phyloP scores from a whole-genome alignment of 2,797 vertebrate genomes.

The Ispidina lecontei region DNA sequence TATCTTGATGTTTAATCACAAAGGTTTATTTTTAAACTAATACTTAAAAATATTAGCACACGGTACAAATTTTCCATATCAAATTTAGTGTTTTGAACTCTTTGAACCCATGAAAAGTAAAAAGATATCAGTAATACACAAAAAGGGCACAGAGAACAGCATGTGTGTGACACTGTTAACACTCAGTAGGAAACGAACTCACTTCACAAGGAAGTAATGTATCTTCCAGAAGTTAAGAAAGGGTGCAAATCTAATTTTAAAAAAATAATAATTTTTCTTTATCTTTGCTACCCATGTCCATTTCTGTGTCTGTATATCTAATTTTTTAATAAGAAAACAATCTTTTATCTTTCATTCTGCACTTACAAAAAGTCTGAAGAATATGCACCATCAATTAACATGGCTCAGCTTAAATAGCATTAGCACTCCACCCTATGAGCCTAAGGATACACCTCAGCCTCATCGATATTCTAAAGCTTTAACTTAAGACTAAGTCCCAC shows the following conservation, averaged over 20 bases:
- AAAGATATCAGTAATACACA: not conserved
- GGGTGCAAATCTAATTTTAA: too few relatives aligned
- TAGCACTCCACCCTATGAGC: not conserved
- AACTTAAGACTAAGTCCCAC: not conserved
- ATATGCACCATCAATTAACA: not conserved
- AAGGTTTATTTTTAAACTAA: not conserved
- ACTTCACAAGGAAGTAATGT: not conserved
- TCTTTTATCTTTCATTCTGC: too few relatives aligned
- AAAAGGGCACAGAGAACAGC: not conserved
- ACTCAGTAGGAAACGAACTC: not conserved
- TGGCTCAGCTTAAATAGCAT: not conserved
- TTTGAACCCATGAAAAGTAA: not conserved
- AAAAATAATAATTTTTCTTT: not conserved
- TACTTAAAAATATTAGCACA: not conserved
- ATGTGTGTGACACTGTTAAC: not conserved
- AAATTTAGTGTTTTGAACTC: not conserved
- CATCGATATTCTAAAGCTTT: not conserved
- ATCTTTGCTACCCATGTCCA: not conserved
- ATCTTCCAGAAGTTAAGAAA: not conserved
- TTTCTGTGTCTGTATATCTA: rapidly evolving
- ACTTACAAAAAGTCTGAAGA: not conserved
- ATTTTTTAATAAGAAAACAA: not conserved
- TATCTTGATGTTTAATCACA: not conserved
- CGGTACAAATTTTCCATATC: not conserved
- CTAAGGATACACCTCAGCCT: not conserved